A percentile compares a stretch with the other conserved stretches of the same genome.
phyloP scores from a whole-genome alignment of 64 coral and sea anemone species.

The Pachyseris speciosa region DNA sequence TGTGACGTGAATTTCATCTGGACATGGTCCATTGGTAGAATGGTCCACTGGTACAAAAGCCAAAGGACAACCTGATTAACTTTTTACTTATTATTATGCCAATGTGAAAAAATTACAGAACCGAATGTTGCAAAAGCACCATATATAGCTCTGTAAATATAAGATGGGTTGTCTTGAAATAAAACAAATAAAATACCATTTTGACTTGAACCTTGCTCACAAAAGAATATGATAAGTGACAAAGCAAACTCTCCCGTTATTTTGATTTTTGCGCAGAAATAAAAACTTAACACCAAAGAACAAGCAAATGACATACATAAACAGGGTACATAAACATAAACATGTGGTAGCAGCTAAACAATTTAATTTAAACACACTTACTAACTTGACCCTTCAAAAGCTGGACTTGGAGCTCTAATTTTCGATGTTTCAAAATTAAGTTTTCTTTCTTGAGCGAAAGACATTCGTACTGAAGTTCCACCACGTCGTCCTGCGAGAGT shows the following conservation, averaged over 20 bases:
- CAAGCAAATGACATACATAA: background rate
- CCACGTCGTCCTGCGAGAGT: background rate
- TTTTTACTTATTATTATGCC: too few relatives aligned
- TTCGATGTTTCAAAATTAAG: background rate
- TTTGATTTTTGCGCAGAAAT: background rate
- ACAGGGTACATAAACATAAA: background rate
- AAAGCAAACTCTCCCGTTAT: background rate
- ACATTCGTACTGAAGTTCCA: background rate
- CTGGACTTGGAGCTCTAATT: background rate
- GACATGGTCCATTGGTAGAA: too few relatives aligned
- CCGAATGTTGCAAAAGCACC: background rate
- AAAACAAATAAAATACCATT: background rate
- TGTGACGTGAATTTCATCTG: too few relatives aligned
- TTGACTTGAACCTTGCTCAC: background rate
- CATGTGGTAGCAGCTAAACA: background rate
- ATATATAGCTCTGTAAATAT: background rate
- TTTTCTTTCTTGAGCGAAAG: background rate
- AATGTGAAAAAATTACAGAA: too few relatives aligned
- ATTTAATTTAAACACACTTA: background rate
- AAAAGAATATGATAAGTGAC: background rate
- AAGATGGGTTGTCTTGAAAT: background rate
- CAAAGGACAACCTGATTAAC: background rate
- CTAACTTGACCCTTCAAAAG: background rate
- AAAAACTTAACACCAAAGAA: background rate
- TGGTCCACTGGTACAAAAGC: too few relatives aligned